Conservation (phyloP, 2,888 invertebrate species). For the Rhamnusium bicolor region DNA sequence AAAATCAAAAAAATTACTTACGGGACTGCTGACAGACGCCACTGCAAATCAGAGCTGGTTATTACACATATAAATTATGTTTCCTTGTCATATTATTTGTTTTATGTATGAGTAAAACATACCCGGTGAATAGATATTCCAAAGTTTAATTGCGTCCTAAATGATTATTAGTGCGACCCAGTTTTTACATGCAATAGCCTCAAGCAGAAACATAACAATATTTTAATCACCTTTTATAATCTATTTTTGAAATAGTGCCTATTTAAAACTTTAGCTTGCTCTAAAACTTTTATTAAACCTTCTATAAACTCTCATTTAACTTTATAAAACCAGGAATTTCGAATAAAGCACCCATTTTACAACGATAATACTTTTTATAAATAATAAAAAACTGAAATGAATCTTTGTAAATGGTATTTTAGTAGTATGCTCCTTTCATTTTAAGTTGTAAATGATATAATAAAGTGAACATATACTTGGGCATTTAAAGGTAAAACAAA, state of each 20-base stretch:
- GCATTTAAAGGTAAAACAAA: not conserved
- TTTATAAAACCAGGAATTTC: not conserved
- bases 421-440: not conserved
- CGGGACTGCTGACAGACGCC: too few species aligned
- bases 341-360: slow-evolving; percentile 7
- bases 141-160: not conserved
- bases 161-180: not conserved
- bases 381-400: slow-evolving; percentile 1
- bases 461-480: not conserved
- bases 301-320: slow-evolving; percentile 6
- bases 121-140: not conserved
- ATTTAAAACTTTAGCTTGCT: slow-evolving; percentile 6
- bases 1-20: too few species aligned
- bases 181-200: not conserved
- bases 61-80: too few species aligned
- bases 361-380: slow-evolving; percentile 10
- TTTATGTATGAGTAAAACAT: not conserved
- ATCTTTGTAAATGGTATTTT: slow-evolving; percentile 2
- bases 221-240: slow-evolving; percentile 1
- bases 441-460: not conserved
- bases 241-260: not conserved
- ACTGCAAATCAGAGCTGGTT: too few species aligned
- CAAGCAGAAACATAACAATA: not conserved
- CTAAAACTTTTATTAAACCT: slow-evolving; percentile 7
- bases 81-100: too few species aligned